Percentiles rank a stretch among this genome's conserved stretches.
phyloP scores from a whole-genome alignment of 2,113 vertebrate genomes.

The Tenebrosternarchus preto region DNA sequence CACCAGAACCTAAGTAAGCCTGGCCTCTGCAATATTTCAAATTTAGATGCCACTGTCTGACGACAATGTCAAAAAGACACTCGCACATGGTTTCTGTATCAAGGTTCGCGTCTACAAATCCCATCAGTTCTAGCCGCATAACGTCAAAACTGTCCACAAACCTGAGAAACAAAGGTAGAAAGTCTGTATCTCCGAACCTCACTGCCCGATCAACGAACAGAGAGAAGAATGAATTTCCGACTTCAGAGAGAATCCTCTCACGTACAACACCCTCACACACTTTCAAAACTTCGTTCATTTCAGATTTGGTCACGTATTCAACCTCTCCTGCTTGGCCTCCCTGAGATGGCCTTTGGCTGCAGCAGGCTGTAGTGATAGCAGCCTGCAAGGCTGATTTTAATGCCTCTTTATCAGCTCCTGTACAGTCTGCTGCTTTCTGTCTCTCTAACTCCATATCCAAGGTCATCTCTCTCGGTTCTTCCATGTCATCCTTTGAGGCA shows the following conservation, averaged over 20 bases:
- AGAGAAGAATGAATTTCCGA: constrained; percentile 89
- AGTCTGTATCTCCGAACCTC: constrained; percentile 83
- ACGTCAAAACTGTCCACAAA: constrained; percentile 93
- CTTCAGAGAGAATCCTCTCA: constrained; percentile 87
- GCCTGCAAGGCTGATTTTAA: constrained; percentile 74
- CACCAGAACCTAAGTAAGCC: constrained; percentile 88
- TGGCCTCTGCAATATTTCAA: constrained; percentile 93
- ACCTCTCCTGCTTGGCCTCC: constrained; percentile 67
- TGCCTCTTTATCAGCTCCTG: constrained; percentile 74
- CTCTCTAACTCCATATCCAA: constrained; percentile 73
- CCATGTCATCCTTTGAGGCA: constrained; percentile 68
- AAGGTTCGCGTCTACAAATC: constrained; percentile 85
- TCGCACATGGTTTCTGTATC: constrained; percentile 78
- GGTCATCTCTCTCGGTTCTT: constrained; percentile 70
- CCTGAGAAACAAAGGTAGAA: constrained; percentile 85
- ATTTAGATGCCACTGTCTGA: constrained; percentile 87
- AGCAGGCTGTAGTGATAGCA: constrained; percentile 65
- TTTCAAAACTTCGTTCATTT: constrained; percentile 88
- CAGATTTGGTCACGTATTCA: constrained; percentile 78
- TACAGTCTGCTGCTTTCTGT: constrained; percentile 69
- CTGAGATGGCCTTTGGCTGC: constrained; percentile 58
- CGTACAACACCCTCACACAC: constrained; percentile 87
- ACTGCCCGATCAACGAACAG: constrained; percentile 88
- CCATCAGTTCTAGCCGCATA: constrained; percentile 87
- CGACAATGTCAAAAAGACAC: constrained; percentile 81